Conservation (phyloP, 64 coral and sea anemone species). For the Hydrozoanthus tunicans region DNA sequence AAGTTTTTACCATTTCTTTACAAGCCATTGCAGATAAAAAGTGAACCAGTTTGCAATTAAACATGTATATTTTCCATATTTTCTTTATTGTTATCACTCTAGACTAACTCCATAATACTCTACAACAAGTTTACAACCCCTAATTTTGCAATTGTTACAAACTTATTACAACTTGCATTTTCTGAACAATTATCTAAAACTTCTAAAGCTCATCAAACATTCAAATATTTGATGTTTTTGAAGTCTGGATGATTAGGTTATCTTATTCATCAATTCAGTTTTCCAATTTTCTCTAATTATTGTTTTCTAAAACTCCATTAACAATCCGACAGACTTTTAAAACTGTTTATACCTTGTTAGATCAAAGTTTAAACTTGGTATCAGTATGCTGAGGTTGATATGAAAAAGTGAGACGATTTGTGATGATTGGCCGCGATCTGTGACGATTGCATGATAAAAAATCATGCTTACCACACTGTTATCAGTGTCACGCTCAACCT, state of each 20-base stretch:
- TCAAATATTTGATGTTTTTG: not conserved
- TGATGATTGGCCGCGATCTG: constrained; percentile 8
- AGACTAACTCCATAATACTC: constrained; percentile 5
- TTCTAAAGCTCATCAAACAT: not conserved
- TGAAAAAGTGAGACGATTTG: not conserved
- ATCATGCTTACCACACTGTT: constrained; percentile 42
- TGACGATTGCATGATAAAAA: constrained; percentile 33
- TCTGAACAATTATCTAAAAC: not conserved
- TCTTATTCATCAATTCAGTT: not conserved
- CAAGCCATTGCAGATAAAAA: not conserved
- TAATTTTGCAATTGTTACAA: not conserved
- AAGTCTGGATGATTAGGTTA: not conserved
- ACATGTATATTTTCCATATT: not conserved
- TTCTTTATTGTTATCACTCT: not conserved
- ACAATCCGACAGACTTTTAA: not conserved
- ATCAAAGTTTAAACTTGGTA: not conserved
- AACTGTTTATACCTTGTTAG: not conserved
- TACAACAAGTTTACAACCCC: not conserved
- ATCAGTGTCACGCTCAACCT: constrained; percentile 39
- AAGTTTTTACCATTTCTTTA: not conserved
- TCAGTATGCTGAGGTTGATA: not conserved
- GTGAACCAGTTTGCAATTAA: not conserved
- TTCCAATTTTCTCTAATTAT: not conserved
- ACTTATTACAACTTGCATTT: constrained; percentile 23
- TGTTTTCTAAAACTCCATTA: not conserved